Base-by-base conservation (phyloP, 2,113 vertebrate species). In the Rhodinocichla rosea region DNA sequence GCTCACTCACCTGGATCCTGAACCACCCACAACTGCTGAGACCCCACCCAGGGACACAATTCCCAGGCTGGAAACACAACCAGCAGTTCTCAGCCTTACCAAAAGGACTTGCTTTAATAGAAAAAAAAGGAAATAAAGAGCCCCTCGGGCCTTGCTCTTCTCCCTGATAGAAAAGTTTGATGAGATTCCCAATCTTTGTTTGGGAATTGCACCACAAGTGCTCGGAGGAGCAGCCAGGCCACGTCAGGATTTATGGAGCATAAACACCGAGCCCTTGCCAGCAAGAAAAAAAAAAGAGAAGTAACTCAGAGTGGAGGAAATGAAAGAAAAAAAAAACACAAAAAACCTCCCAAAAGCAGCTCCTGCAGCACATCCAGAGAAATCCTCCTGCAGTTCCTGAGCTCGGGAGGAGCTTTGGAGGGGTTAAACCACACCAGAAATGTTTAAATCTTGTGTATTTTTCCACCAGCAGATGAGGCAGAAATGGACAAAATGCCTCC, bases 401-500 rank as follows among this genome's bases (percentile, higher is more conserved):
- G n/a, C 30, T 6, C 7, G 13, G 80, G 77, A 32, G 5, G 10
- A 40, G 65, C 39, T 37, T 4, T 22, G 42, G 45, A 40, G 32
- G 67, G 59, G 80, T 96, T 90, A 93, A 89, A 89, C 2, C 37
- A 15, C 70, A 0, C 2, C 1, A 27, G 35, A 32, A 77, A 67
- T 2, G 5, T 40, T 63, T 0, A 3, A 32, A 76, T 32, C 10
- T 35, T 1, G 10, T 26, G 30, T 4, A 0, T 75, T 75, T 65
- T 89, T 63, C 76, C 37, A 63, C 10, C 5, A 74, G 76, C 79
- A 87, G 44, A 47, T 21, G 49, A 73, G 32, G 42, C 74, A 88
- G 71, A 88, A 94, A 97, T 42, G 90, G 76, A 96, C 74, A 83
- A 94, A 97, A 94, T 14, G 14, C 87, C 94, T 53, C 8, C 32